Conservation (phyloP, 2,113 vertebrate genomes). For the Apodemus speciosus region DNA sequence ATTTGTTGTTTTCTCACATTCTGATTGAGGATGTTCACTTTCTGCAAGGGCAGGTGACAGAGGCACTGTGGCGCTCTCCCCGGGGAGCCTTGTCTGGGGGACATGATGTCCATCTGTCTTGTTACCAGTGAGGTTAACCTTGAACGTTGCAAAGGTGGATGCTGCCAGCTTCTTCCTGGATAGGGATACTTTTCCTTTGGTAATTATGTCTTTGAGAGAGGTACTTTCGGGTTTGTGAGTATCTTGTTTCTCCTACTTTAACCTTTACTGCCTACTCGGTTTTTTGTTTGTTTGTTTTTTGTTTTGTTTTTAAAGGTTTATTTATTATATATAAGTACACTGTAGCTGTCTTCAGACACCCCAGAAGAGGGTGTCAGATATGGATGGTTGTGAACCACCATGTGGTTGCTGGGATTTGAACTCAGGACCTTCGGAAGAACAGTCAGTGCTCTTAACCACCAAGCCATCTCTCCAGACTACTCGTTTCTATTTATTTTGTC, state of each 20-base stretch:
- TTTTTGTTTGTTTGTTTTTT: too few species aligned
- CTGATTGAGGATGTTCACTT: background rate
- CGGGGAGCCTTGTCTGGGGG: accelerated
- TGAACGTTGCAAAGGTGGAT: background rate
- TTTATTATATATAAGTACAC: too few species aligned
- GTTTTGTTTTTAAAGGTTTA: too few species aligned
- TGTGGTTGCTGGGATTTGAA: too few species aligned
- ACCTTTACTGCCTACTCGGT: background rate
- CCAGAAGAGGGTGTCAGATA: too few species aligned
- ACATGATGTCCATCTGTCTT: background rate
- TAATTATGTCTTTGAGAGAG: background rate
- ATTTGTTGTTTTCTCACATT: background rate
- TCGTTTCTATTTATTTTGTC: background rate
- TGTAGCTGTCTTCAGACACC: too few species aligned
- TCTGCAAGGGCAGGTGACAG: background rate
- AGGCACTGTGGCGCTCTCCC: background rate
- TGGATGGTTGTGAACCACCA: too few species aligned
- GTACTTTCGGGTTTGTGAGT: background rate
- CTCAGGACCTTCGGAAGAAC: too few species aligned
- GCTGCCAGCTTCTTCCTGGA: background rate
- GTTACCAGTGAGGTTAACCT: background rate
- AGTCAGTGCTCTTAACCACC: too few species aligned
- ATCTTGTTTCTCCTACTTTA: background rate
- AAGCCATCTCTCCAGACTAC: too few species aligned
- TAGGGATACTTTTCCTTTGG: background rate